Percentiles rank a stretch among this genome's conserved stretches.
Conservation (phyloP, 2,888 invertebrate species). For the Chloroclystis v-ata region DNA sequence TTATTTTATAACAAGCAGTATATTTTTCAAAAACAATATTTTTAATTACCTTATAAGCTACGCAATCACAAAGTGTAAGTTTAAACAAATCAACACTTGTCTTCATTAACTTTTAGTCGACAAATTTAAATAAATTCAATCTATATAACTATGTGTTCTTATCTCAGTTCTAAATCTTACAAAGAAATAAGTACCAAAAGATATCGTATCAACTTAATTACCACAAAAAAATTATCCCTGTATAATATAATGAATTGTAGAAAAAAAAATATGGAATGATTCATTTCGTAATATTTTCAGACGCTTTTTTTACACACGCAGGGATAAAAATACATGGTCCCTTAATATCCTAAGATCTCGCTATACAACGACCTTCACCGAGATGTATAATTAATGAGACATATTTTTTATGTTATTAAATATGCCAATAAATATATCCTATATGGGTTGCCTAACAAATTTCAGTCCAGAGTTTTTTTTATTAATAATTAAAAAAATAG, state of each 20-base stretch:
- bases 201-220: slow-evolving; percentile 9
- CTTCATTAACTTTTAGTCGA: too few species aligned
- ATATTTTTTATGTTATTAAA: too few species aligned
- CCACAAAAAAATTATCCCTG: slow-evolving; percentile 6
- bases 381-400: neutral
- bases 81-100: too few species aligned
- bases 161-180: slow-evolving; percentile 5
- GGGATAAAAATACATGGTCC: neutral
- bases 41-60: neutral
- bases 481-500: too few species aligned
- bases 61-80: neutral
- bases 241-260: neutral
- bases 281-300: neutral
- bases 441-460: too few species aligned
- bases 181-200: slow-evolving; percentile 13
- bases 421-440: too few species aligned
- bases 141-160: too few species aligned
- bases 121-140: too few species aligned
- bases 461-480: too few species aligned
- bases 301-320: neutral
- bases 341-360: neutral
- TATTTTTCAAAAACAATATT: neutral
- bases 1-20: neutral
- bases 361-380: too few species aligned
- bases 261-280: slow-evolving; percentile 8